Evolutionary conservation across 2,888 invertebrate species (phyloP), one percentile per base, ranked within the genome.

Genomic region (Coenonympha glycerion): DNA sequence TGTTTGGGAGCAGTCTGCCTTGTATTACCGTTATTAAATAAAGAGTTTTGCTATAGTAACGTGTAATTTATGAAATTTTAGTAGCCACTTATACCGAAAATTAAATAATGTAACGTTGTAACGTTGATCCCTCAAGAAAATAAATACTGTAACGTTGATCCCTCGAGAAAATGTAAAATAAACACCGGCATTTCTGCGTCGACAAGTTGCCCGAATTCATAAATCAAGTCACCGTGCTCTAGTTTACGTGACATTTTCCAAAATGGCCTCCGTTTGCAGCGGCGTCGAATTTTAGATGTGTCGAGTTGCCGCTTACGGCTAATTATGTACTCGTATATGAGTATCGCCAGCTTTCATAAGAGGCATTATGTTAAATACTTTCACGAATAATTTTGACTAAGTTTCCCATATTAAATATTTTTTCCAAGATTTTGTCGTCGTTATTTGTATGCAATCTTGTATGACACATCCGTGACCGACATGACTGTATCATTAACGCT

Each of bases 281-380:
- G 26, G 47, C 28, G 47, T 42, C 24, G 51, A 45, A 55, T 49
- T 47, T 50, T 33, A 21, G 21, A n/a, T n/a, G 46, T 31, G 40
- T 42, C 31, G 18, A 49, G 52, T 52, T 21, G 16, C 28, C 22
- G 26, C 31, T 15, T 11, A 41, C 33, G 39, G 49, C 37, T 49
- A 47, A 49, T 47, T 55, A 49, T 52, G 55, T 39, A 46, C 30
- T n/a, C n/a, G n/a, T n/a, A n/a, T n/a, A n/a, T n/a, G n/a, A n/a
- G n/a, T n/a, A n/a, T n/a, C n/a, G n/a, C 47, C 16, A 15, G 47
- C 30, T 39, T 47, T 33, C n/a, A 9, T n/a, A 13, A 1, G 22
- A 37, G 11, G 21, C 36, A 8, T 36, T 19, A 19, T 33, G 33
- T 33, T 33, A 16, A 33, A 31, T 31, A 13, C 5, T 24, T 24